Conservation (phyloP, 2,113 vertebrate species). For the Papio anubis region DNA sequence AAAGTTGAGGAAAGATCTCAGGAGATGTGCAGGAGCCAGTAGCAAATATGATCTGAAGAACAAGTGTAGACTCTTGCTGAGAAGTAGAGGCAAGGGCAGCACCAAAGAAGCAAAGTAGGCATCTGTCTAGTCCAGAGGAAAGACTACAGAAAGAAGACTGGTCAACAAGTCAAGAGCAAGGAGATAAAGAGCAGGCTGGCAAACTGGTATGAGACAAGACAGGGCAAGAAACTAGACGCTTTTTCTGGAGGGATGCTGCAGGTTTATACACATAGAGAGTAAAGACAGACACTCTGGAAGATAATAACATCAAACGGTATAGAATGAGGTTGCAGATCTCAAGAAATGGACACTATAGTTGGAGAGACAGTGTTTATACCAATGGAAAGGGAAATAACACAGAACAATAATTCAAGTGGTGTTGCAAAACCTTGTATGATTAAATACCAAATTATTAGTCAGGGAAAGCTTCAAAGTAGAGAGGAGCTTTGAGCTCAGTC, state of each 20-base stretch:
- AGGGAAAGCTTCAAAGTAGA: conserved; percentile 3
- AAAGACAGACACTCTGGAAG: background rate
- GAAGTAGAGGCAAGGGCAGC: background rate
- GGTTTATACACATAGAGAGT: background rate
- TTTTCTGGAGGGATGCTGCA: background rate
- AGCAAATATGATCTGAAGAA: background rate
- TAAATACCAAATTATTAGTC: background rate
- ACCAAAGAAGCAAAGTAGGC: background rate
- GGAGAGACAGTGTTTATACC: background rate
- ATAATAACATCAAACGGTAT: background rate
- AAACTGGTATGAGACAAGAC: background rate
- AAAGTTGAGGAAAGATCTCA: background rate
- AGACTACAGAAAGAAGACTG: background rate
- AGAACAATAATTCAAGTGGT: background rate
- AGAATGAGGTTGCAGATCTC: background rate
- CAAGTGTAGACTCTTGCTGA: background rate
- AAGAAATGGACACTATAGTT: background rate
- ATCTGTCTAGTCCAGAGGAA: background rate
- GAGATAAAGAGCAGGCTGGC: background rate
- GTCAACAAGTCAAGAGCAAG: background rate
- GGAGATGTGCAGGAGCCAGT: background rate
- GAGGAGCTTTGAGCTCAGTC: background rate
- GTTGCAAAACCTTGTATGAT: background rate
- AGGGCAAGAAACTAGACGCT: background rate
- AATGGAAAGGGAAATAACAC: background rate